Evolutionary conservation across 1,140 invertebrate genomes (phyloP).

Genomic region (Colletes gigas): DNA sequence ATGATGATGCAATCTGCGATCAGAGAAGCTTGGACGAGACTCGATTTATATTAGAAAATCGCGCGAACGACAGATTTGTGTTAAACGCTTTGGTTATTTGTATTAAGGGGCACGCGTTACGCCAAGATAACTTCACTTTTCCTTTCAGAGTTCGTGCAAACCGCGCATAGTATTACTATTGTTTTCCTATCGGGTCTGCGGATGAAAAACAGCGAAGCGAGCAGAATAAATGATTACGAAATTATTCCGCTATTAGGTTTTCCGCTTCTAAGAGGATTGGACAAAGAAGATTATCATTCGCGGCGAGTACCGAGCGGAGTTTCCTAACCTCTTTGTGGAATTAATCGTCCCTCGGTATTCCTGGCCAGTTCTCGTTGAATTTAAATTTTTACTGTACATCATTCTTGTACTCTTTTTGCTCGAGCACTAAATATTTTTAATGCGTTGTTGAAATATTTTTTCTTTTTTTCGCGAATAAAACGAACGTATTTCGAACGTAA

Average conservation of each 20-base stretch:
- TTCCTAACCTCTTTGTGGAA: conserved; percentile 37
- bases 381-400: not conserved
- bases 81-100: not conserved
- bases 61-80: too few relatives aligned
- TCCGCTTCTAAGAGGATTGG: conserved; percentile 15
- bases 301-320: conserved; percentile 12
- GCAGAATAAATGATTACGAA: conserved; percentile 37
- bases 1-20: not conserved
- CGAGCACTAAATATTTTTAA: not conserved
- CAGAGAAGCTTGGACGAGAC: not conserved
- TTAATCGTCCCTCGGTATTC: conserved; percentile 25
- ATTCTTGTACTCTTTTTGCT: not conserved
- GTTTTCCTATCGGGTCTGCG: conserved; percentile 34
- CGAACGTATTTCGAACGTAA: not conserved
- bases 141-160: not conserved
- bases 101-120: not conserved
- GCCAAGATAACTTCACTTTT: not conserved
- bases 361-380: not conserved
- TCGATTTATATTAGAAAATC: too few relatives aligned
- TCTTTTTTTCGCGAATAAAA: too few relatives aligned
- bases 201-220: conserved; percentile 28
- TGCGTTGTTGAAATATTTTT: not conserved
- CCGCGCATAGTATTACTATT: conserved; percentile 45
- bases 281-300: conserved; percentile 34
- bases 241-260: conserved; percentile 37